phyloP scores from a whole-genome alignment of 2,888 invertebrate species.

The Scaptomyza parva region DNA sequence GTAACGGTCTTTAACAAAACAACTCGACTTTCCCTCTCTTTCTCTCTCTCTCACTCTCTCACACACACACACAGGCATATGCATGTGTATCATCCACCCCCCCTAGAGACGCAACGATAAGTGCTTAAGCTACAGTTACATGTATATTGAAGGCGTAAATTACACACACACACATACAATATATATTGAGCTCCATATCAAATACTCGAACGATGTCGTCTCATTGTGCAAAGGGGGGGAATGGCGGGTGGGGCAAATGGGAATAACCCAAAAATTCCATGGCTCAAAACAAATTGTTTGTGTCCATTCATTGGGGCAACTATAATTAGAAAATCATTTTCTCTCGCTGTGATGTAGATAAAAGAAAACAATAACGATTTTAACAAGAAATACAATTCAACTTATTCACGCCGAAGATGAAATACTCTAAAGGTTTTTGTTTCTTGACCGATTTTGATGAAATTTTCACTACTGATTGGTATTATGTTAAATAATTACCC shows the following conservation, averaged over 20 bases:
- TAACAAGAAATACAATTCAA: background rate
- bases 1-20: constrained; percentile 31
- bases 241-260: background rate
- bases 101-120: constrained; percentile 24
- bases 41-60: background rate
- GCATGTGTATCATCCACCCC: constrained; percentile 19
- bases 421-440: background rate
- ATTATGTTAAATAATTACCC: too few species aligned
- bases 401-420: background rate
- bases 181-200: constrained; percentile 28
- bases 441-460: too few species aligned
- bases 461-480: too few species aligned
- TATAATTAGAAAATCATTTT: constrained; percentile 53
- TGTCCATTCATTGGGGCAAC: constrained; percentile 55
- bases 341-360: background rate
- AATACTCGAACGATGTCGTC: constrained; percentile 15
- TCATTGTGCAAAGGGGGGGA: background rate
- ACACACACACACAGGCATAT: background rate
- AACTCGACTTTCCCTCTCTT: constrained; percentile 6
- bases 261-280: constrained; percentile 27
- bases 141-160: constrained; percentile 47
- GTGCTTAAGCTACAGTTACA: constrained; percentile 32
- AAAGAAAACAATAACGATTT: background rate
- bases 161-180: too few species aligned
- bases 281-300: constrained; percentile 51